Evolutionary conservation across 2,888 invertebrate species (phyloP), one percentile per base, ranked within the genome.

Genomic region (Thymelicus lineola): DNA sequence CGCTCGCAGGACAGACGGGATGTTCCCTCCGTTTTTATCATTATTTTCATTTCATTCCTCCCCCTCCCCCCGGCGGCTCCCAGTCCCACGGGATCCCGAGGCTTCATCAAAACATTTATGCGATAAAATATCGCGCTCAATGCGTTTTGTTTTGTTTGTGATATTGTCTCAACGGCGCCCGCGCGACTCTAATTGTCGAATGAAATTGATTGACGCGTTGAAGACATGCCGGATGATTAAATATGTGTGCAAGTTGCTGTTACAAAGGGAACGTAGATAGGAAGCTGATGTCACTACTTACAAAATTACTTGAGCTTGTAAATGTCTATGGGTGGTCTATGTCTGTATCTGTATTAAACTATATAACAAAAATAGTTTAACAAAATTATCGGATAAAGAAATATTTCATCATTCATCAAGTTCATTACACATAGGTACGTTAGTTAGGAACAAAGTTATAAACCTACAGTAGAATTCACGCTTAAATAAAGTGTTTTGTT

Each of bases 61-160:
- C 74, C 75, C 72, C 71, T 74, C 74, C 77, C 76, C 71, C 66
- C 73, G 70, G 74, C 69, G 20, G 67, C 73, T 65, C 71, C 68
- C 35, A 36, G 38, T 59, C 78, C 75, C 76, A 36, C 57, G 78
- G 79, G 77, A n/a, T 73, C 57, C 66, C 66, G 71, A 75, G 81
- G 86, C 86, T 88, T 85, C 86, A 87, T 88, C 87, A 86, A 85
- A 87, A 85, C 81, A 82, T 82, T 82, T 82, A 75, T 79, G 79
- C 79, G 80, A 81, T 79, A 81, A 81, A 82, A 83, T 81, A 80
- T 81, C 77, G 60, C 72, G 63, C 63, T 72, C 50, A 60, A 70
- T 75, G 71, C 62, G 68, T 69, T 75, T 73, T 60, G 67, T 66
- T 71, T 71, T 55, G 53, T 15, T n/a, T n/a, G n/a, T n/a, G n/a